Conservation (phyloP, 2,113 vertebrate species). For the Cephalopholis sonnerati region DNA sequence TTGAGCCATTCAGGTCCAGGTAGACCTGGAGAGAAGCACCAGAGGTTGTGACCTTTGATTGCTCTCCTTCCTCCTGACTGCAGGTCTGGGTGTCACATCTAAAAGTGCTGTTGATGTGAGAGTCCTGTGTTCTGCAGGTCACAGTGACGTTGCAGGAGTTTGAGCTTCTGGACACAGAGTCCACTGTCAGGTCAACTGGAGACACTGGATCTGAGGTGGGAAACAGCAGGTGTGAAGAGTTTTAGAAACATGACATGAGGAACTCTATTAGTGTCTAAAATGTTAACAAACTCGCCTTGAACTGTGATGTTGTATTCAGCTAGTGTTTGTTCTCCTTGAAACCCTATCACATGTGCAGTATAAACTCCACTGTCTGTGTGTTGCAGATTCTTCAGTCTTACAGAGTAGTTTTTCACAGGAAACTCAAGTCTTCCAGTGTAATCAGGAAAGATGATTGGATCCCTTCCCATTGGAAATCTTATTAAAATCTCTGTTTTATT, state of each 20-base stretch:
- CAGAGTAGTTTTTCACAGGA: neutral
- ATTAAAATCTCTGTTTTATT: accelerated
- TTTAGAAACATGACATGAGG: neutral
- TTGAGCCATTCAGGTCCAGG: neutral
- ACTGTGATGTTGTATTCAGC: conserved; percentile 16
- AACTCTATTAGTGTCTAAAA: neutral
- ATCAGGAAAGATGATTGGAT: accelerated
- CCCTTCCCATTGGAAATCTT: accelerated
- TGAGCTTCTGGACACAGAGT: accelerated
- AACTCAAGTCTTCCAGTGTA: neutral
- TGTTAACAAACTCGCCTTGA: conserved; percentile 40
- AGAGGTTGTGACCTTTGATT: neutral
- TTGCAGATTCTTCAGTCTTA: conserved; percentile 35
- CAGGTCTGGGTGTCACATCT: neutral
- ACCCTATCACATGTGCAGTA: accelerated
- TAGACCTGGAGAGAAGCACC: neutral
- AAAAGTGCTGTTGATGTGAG: conserved; percentile 26
- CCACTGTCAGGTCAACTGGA: neutral
- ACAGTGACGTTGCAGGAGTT: conserved; percentile 36
- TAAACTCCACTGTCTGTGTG: conserved; percentile 42
- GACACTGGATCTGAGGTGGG: conserved; percentile 51
- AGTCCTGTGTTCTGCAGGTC: conserved; percentile 39
- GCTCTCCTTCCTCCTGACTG: neutral
- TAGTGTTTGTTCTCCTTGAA: accelerated
- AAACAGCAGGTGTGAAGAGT: neutral